Percentiles rank a stretch among this genome's conserved stretches.
Conservation (phyloP, 2,888 invertebrate species). For the Mylabris sibirica region DNA sequence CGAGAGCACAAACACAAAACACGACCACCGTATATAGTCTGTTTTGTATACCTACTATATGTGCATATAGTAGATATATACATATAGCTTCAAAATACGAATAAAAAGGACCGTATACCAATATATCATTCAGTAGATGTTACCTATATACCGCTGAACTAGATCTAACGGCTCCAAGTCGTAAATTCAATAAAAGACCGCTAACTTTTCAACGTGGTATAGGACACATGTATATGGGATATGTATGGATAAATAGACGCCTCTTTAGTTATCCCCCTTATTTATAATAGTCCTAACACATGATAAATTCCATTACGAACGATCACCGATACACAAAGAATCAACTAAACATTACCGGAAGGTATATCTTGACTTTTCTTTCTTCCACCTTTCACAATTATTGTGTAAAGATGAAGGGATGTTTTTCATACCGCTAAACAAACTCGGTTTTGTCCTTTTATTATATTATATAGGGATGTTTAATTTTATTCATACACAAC, state of each 20-base stretch:
- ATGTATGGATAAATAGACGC: slow-evolving; percentile 16
- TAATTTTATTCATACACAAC: slow-evolving; percentile 47
- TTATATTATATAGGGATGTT: slow-evolving; percentile 35
- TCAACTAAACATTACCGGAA: slow-evolving; percentile 53
- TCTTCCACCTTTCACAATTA: slow-evolving; percentile 33
- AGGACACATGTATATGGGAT: neutral
- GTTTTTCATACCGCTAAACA: slow-evolving; percentile 52
- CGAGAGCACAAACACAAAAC: slow-evolving; percentile 56
- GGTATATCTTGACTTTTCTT: slow-evolving; percentile 31
- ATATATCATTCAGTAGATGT: slow-evolving; percentile 48
- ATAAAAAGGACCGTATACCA: slow-evolving; percentile 37
- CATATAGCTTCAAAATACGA: slow-evolving; percentile 21
- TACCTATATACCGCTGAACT: slow-evolving; percentile 54
- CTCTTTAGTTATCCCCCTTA: slow-evolving; percentile 42
- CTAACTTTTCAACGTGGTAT: slow-evolving; percentile 48
- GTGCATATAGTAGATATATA: too few relatives aligned
- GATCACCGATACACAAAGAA: slow-evolving; percentile 53
- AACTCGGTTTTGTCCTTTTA: slow-evolving; percentile 46
- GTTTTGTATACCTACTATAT: slow-evolving; percentile 32
- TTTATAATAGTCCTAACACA: slow-evolving; percentile 52
- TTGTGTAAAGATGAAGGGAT: slow-evolving; percentile 50
- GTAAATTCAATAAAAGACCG: slow-evolving; percentile 33
- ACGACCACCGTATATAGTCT: slow-evolving; percentile 47
- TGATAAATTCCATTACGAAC: slow-evolving; percentile 59
- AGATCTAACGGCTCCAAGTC: slow-evolving; percentile 51